These are phyloP conservation scores for Falco naumanni DNA, from an alignment of 2,797 vertebrate species.

Conservation along the genomic window DNA sequence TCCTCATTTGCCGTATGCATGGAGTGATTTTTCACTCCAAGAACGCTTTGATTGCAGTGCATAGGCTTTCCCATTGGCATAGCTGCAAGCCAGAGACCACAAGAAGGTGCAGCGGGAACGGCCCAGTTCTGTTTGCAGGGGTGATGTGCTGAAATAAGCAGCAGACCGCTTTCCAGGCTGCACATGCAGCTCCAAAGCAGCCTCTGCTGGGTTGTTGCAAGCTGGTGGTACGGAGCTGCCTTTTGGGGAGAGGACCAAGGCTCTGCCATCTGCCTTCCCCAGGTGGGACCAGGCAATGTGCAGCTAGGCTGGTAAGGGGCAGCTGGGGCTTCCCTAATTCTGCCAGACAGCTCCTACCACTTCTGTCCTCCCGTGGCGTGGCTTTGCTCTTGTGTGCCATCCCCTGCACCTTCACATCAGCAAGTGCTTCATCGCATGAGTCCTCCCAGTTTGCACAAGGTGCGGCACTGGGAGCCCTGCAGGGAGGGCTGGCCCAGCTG, in stretches of 20 bases:
- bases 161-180: not conserved
- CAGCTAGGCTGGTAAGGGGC: not conserved
- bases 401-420: not conserved
- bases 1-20: rapidly evolving
- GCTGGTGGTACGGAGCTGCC: not conserved
- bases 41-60: not conserved
- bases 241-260: not conserved
- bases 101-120: not conserved
- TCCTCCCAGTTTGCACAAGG: not conserved
- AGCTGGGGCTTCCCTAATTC: not conserved
- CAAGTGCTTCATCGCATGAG: not conserved
- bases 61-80: rapidly evolving
- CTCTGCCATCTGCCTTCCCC: not conserved
- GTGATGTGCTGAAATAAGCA: not conserved
- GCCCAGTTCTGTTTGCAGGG: not conserved
- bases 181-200: not conserved
- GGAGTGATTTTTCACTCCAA: not conserved
- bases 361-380: not conserved
- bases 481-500: not conserved
- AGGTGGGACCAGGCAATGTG: not conserved
- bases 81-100: not conserved
- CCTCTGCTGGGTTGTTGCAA: not conserved
- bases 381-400: constrained; percentile 3
- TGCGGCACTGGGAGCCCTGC: not conserved
- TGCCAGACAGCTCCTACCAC: not conserved